phyloP scores from a whole-genome alignment of 1,140 invertebrate species.

The Philopotamus ludificatus region DNA sequence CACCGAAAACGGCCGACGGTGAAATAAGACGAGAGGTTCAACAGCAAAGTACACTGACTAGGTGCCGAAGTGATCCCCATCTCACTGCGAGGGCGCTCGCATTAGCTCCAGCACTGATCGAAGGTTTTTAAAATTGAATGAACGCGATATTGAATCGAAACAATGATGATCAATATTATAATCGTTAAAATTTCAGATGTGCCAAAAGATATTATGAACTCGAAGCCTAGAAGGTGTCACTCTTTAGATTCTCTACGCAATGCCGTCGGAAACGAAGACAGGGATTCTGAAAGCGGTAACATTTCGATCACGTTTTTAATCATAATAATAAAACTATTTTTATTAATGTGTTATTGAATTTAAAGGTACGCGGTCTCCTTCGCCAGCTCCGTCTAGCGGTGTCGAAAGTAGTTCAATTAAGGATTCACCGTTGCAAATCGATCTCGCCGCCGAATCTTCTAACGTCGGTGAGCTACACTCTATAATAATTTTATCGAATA shows the following conservation, averaged over 20 bases:
- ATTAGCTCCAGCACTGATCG: constrained; percentile 31
- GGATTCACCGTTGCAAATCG: constrained; percentile 90
- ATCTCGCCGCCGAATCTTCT: constrained; percentile 65
- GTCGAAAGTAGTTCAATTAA: constrained; percentile 86
- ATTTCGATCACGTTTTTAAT: not conserved
- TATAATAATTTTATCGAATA: not conserved
- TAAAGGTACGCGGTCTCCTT: constrained; percentile 70
- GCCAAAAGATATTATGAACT: constrained; percentile 49
- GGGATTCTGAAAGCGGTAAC: constrained; percentile 54
- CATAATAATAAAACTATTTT: not conserved
- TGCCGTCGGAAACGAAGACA: constrained; percentile 48
- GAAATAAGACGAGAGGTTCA: constrained; percentile 41
- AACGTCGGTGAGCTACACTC: constrained; percentile 49
- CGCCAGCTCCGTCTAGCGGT: constrained; percentile 84
- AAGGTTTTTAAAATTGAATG: constrained; percentile 17
- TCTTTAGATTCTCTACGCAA: constrained; percentile 53
- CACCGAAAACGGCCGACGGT: constrained; percentile 45
- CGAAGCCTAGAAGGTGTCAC: constrained; percentile 51
- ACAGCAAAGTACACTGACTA: constrained; percentile 46
- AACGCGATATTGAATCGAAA: not conserved
- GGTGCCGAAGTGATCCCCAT: constrained; percentile 52
- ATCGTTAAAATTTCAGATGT: constrained; percentile 44
- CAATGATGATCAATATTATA: not conserved
- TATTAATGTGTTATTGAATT: not conserved
- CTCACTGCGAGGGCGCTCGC: constrained; percentile 42